Evolutionary conservation across 2,888 invertebrate species (phyloP).

Genomic region (Brenthis ino): DNA sequence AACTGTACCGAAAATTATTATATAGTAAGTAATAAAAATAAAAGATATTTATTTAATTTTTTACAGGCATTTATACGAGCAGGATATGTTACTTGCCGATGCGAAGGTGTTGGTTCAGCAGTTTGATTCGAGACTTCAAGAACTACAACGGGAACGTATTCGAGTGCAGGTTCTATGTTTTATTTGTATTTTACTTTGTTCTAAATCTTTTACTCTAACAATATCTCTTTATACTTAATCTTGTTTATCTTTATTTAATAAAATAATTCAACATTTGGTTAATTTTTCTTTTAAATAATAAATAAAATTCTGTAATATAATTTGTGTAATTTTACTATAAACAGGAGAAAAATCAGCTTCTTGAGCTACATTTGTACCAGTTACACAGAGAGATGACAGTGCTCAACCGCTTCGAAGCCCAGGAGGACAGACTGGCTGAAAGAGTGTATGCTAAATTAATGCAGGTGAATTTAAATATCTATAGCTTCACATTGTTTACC

Average conservation of each 20-base stretch:
- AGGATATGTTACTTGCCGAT: slow-evolving; percentile 83
- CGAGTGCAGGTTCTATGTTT: slow-evolving; percentile 75
- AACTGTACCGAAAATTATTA: too few species aligned
- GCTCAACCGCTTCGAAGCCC: slow-evolving; percentile 87
- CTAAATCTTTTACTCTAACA: too few species aligned
- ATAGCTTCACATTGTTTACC: too few species aligned
- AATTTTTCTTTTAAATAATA: too few species aligned
- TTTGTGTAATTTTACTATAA: neutral
- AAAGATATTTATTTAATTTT: neutral
- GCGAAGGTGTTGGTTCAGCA: slow-evolving; percentile 82
- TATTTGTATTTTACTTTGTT: too few species aligned
- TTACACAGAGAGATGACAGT: slow-evolving; percentile 89
- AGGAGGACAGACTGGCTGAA: slow-evolving; percentile 84
- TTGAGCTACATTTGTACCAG: slow-evolving; percentile 85
- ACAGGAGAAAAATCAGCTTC: slow-evolving; percentile 73
- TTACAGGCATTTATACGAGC: slow-evolving; percentile 82
- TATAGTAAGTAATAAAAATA: too few species aligned
- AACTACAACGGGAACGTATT: slow-evolving; percentile 81
- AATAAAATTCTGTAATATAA: too few species aligned
- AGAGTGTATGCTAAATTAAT: slow-evolving; percentile 81
- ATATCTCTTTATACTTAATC: too few species aligned
- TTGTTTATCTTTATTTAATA: too few species aligned
- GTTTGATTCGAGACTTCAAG: slow-evolving; percentile 85
- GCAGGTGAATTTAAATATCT: slow-evolving; percentile 55
- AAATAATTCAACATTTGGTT: neutral